Evolutionary conservation across 2,113 vertebrate genomes (phyloP), one percentile per base, ranked within the genome.

Genomic region (Centropus unirufus): DNA sequence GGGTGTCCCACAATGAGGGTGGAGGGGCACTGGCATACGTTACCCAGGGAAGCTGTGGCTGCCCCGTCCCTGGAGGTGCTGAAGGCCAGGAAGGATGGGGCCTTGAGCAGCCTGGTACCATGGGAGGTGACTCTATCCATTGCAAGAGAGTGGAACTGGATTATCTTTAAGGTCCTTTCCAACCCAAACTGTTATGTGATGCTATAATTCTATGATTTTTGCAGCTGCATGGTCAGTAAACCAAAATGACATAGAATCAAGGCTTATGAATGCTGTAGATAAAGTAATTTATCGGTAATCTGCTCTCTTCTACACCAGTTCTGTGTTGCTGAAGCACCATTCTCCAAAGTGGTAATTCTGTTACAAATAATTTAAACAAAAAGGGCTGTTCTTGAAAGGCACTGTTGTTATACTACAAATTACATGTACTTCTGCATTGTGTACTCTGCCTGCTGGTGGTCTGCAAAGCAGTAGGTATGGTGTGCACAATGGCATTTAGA

Each of bases 281-380:
- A 69, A 76, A 12, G 16, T 68, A 61, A 75, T 23, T 73, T 18
- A 42, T 63, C 4, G 14, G 15, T 21, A 77, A 49, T 29, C 49
- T 83, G 8, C 14, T 58, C 40, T 51, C n/a, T 90, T 69, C 61
- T 73, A 90, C 17, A n/a, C 23, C n/a, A 18, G 24, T 47, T 75
- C 40, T 67, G 5, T 92, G 39, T 30, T 68, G 46, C 34, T 90
- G 80, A 89, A 94, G 58, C 44, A 83, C 55, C 21, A 8, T 49
- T 95, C 86, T 94, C 42, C 52, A 51, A 55, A 90, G 32, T 19
- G 23, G 14, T 78, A 29, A 11, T 94, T 67, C 12, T 68, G 51
- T 83, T 67, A 93, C 29, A 68, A 52, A 32, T 82, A 84, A 93
- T 84, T 94, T 91, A 64, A 97, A 81, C 89, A 39, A 29, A 77